Evolutionary conservation across 2,888 invertebrate genomes (phyloP), one percentile per base, ranked within the genome.

Genomic region (Oscheius sp.): DNA sequence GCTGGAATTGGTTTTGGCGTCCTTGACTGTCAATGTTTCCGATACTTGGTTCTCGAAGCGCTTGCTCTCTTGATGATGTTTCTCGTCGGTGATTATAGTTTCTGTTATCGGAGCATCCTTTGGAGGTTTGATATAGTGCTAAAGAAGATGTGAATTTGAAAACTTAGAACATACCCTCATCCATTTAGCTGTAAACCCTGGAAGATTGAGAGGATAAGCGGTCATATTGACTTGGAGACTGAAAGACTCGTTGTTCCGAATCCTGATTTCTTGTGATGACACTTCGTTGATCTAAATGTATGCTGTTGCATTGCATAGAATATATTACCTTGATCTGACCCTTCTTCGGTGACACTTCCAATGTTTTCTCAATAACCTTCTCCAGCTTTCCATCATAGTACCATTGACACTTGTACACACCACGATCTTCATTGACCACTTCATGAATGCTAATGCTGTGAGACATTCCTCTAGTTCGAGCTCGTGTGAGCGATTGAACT

Each of bases 101-200:
- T 72, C 72, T 10, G 72, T 50, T 13, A 55, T 55, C 13, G 42
- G 59, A 5, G 35, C 42, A 7, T 60, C 55, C 35, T 63, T 72
- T 32, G 72, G 72, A 13, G 72, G 72, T 37, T 68, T 68, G n/a
- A 48, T 32, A 2, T 62, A 62, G 29, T 48, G 50, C 55, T 72
- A 11, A 51, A 50, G 5, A 47, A 47, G 42, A 42, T 42, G 7
- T 7, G 32, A 37, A 7, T 35, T 7, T 47, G 57, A 70, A 33
- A n/a, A 42, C 10, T 47, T 7, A 33, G n/a, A 60, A 66, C 51
- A 48, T 68, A 76, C 76, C 35, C 79, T 71, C 33, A 76, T 77
- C 81, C 81, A 81, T 55, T 74, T 78, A 0, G 79, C 75, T 11
- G 62, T 65, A 58, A 76, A 79, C 1, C 48, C 66, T 13, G 76